These are phyloP conservation scores for Cheumatopsyche charites DNA, from an alignment of 1,140 invertebrate species.

Conservation along the genomic window DNA sequence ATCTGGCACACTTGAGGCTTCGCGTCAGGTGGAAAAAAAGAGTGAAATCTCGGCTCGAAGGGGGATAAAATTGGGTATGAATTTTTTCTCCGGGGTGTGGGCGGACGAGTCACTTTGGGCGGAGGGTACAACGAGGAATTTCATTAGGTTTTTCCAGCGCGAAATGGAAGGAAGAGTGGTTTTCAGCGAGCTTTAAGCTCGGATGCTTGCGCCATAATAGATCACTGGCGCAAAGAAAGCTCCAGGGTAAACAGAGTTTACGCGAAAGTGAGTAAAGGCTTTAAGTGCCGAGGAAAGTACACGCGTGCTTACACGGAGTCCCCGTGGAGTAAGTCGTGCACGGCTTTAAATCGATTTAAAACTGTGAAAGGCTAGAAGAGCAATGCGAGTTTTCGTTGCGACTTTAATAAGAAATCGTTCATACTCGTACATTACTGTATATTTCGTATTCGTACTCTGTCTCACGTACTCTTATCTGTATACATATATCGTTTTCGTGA, in stretches of 20 bases:
- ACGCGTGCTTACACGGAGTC: too few species aligned
- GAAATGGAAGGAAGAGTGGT: background rate
- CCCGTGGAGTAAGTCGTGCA: background rate
- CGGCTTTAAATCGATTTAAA: slow-evolving; percentile 5
- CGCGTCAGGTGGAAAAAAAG: background rate
- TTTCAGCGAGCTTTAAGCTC: slow-evolving; percentile 27
- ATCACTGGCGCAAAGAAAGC: slow-evolving; percentile 22
- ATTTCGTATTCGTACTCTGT: too few species aligned
- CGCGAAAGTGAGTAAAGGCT: slow-evolving; percentile 30
- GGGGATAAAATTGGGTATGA: background rate
- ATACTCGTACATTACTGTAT: too few species aligned
- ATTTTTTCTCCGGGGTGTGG: background rate
- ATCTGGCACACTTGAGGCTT: too few species aligned
- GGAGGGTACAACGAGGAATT: slow-evolving; percentile 21
- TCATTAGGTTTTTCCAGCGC: slow-evolving; percentile 25
- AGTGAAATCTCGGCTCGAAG: background rate
- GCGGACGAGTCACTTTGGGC: too few species aligned
- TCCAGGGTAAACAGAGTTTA: slow-evolving; percentile 30
- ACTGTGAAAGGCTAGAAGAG: background rate
- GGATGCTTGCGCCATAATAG: slow-evolving; percentile 16
- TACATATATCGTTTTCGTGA: too few species aligned
- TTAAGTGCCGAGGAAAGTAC: slow-evolving; percentile 7
- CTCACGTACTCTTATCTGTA: too few species aligned
- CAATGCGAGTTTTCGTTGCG: too few species aligned
- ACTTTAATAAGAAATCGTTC: too few species aligned